Percentiles rank a stretch among this genome's conserved stretches.
Conservation (phyloP, 92 coral and sea anemone genomes). For the Chrysogorgia sp. region DNA sequence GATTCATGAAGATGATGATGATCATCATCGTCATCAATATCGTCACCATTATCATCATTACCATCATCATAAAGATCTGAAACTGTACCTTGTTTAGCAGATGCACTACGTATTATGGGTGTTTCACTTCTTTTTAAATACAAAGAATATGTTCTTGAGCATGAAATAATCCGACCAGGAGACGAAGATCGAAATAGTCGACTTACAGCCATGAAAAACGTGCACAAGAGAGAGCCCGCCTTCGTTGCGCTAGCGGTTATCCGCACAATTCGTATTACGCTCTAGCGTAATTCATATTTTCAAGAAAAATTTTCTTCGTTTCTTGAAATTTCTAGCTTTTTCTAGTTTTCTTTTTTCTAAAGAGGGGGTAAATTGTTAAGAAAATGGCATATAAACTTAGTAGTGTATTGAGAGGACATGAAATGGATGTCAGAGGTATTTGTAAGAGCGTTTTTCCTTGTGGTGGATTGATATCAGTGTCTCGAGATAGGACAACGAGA, state of each 20-base stretch:
- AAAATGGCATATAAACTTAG: constrained; percentile 89
- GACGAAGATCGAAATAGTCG: constrained; percentile 1
- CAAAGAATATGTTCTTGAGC: neutral
- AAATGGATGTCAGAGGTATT: constrained; percentile 93
- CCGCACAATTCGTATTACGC: neutral
- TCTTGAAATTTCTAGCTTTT: neutral
- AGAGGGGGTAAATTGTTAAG: neutral
- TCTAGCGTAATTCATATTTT: constrained; percentile 19
- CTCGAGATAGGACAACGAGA: constrained; percentile 86
- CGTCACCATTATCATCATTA: neutral
- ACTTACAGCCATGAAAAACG: neutral
- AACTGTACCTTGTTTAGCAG: constrained; percentile 16
- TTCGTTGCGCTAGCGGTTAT: neutral
- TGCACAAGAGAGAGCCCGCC: neutral
- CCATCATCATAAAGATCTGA: neutral
- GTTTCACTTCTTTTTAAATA: neutral
- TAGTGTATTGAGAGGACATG: constrained; percentile 89
- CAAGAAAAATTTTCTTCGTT: too few relatives aligned
- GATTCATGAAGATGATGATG: too few relatives aligned
- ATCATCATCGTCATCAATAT: too few relatives aligned
- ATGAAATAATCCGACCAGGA: neutral
- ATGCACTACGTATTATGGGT: neutral
- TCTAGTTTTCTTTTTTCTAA: neutral
- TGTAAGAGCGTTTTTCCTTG: constrained; percentile 81
- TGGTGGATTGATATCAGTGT: constrained; percentile 83